Evolutionary conservation across 2,888 invertebrate genomes (phyloP), one percentile per base, ranked within the genome.

Genomic region (Terebella lapidaria): DNA sequence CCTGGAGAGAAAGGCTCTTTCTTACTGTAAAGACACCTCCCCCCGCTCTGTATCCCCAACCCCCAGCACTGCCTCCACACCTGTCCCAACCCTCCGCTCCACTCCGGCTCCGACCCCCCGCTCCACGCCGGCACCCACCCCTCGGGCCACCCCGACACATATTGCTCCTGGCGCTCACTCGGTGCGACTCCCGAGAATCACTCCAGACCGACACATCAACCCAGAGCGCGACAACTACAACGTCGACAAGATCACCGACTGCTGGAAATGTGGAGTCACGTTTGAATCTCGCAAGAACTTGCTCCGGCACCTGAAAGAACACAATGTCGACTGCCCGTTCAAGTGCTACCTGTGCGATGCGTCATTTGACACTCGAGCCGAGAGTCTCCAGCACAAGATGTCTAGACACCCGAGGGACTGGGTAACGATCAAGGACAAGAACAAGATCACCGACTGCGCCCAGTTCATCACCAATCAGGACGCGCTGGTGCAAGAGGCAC

Each of bases 261-360:
- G 76, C 67, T 76, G 76, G 75, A 75, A 76, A 61, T 78, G 78
- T 58, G 65, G 64, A 0, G 67, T 70, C 53, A 65, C 67, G 55
- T 79, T 75, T 62, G 64, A 68, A 15, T 71, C 72, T 3, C 67
- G 76, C 46, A 75, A 76, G 60, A 62, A 70, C 18, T 67, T 78
- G 18, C 69, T 74, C n/a, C 70, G 74, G 3, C 79, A 79, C 53
- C 68, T 77, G 26, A 78, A 77, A 62, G 79, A 76, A 60, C 76
- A 78, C 67, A 74, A 70, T 62, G 74, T 74, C 54, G 79, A 78
- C 61, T 91, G 3, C n/a, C 76, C 80, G 1, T 94, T 90, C 83
- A 93, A 93, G 80, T 95, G 95, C 75, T 93, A 94, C 81, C 83
- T 95, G 0, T 95, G 95, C 78, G 94, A 94, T 72, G 88, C 87